phyloP scores from a whole-genome alignment of 1,140 invertebrate species.

The Drosophila dunni region DNA sequence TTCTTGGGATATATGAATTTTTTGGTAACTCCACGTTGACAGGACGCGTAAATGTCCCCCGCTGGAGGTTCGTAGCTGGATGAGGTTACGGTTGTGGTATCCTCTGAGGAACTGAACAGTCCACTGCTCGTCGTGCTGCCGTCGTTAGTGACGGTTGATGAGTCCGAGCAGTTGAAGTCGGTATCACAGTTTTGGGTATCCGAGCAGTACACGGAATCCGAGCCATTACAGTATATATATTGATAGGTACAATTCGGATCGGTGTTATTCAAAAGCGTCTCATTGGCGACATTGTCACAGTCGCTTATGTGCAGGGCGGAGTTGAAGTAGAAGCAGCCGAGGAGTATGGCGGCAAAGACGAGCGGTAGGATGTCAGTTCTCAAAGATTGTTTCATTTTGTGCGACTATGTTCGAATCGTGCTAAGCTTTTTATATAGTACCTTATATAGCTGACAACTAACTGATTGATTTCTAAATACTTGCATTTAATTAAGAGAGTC shows the following conservation, averaged over 20 bases:
- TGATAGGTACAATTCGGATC: slow-evolving; percentile 43
- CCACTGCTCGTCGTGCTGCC: slow-evolving; percentile 1
- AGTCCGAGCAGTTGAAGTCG: slow-evolving; percentile 16
- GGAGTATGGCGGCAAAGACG: slow-evolving; percentile 14
- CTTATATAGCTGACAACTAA: not conserved
- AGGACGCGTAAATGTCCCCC: slow-evolving; percentile 42
- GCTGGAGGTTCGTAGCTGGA: not conserved
- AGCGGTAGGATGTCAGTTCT: slow-evolving; percentile 37
- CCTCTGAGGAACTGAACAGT: not conserved
- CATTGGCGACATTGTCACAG: slow-evolving; percentile 23
- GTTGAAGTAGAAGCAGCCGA: not conserved
- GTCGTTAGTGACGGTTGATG: too few relatives aligned
- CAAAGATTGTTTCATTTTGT: slow-evolving; percentile 59
- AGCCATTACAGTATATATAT: slow-evolving; percentile 47
- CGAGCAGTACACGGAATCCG: slow-evolving; percentile 49
- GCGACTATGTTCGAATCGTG: slow-evolving; percentile 25
- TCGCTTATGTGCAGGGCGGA: slow-evolving; percentile 46
- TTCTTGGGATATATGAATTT: slow-evolving; percentile 72
- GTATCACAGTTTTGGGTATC: slow-evolving; percentile 21
- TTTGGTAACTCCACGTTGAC: slow-evolving; percentile 51
- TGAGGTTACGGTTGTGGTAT: not conserved
- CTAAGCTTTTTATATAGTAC: slow-evolving; percentile 67
- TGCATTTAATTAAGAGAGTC: slow-evolving; percentile 74
- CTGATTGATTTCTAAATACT: slow-evolving; percentile 55
- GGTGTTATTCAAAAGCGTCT: slow-evolving; percentile 39